phyloP scores from a whole-genome alignment of 2,888 invertebrate genomes.

The Macroteleia sp. region DNA sequence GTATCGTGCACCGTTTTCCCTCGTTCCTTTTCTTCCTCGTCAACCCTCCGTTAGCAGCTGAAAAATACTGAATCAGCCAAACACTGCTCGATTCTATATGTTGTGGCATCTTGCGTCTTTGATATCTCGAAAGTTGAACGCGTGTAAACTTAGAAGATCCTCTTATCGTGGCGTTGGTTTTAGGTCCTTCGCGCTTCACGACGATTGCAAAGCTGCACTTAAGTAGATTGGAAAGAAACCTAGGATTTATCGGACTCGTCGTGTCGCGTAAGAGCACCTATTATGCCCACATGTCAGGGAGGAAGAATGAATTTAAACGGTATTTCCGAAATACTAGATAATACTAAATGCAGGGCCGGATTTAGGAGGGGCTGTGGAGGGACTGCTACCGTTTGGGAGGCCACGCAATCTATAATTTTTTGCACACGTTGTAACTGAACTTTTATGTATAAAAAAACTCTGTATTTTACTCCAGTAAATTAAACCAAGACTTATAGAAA shows the following conservation, averaged over 20 bases:
- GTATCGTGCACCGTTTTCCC: conserved; percentile 10
- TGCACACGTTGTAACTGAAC: too few relatives aligned
- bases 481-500: too few relatives aligned
- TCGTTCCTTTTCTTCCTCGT: neutral
- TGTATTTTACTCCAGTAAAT: too few relatives aligned
- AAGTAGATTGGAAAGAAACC: conserved; percentile 55
- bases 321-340: too few relatives aligned
- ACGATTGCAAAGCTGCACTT: conserved; percentile 54
- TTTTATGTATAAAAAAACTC: too few relatives aligned
- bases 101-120: conserved; percentile 38
- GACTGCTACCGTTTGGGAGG: too few relatives aligned
- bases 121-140: conserved; percentile 34
- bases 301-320: too few relatives aligned
- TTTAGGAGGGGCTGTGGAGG: too few relatives aligned
- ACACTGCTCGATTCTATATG: neutral
- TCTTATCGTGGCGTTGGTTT: conserved; percentile 39
- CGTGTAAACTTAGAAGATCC: conserved; percentile 40
- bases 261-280: too few relatives aligned
- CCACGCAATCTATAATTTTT: too few relatives aligned
- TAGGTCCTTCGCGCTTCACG: conserved; percentile 29
- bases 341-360: too few relatives aligned
- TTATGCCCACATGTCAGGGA: too few relatives aligned
- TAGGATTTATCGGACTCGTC: conserved; percentile 40
- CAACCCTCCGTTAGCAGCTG: neutral
- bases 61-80: conserved; percentile 23